Percentiles rank a stretch among this genome's conserved stretches.
Evolutionary conservation across 1,140 invertebrate genomes (phyloP).

Genomic region (Eurosta solidaginis): DNA sequence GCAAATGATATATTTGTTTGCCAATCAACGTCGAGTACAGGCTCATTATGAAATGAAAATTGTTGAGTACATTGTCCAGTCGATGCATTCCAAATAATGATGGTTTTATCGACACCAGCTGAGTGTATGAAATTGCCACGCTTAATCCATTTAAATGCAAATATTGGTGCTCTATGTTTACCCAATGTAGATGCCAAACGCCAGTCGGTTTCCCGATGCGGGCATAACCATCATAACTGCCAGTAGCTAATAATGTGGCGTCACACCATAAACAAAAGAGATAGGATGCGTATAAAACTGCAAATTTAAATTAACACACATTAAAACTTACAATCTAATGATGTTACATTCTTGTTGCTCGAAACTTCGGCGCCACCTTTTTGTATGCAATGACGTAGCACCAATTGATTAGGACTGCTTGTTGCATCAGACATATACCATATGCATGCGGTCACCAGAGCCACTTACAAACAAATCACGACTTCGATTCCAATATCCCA

Average conservation of each 20-base stretch:
- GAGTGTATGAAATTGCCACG: constrained; percentile 96
- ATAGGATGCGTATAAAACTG: no score
- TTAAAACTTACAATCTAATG: constrained; percentile 96
- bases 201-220: constrained; percentile 97
- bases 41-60: constrained; percentile 96
- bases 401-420: constrained; percentile 78
- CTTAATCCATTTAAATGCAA: constrained; percentile 99
- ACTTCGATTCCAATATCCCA: constrained; percentile 98
- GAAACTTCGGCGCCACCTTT: no score
- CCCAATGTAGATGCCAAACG: constrained; percentile 89
- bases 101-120: constrained; percentile 92
- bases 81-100: constrained; percentile 99
- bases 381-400: no score
- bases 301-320: no score
- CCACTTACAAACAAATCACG: constrained; percentile 95
- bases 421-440: constrained; percentile 96
- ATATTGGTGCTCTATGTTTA: constrained; percentile 99
- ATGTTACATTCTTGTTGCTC: constrained; percentile 99
- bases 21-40: constrained; percentile 98
- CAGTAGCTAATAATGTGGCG: no score
- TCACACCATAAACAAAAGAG: no score
- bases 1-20: no score
- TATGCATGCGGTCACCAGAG: constrained; percentile 97
- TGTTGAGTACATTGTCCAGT: no score
- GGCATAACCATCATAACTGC: constrained; percentile 98